phyloP scores from a whole-genome alignment of 2,888 invertebrate species.

The Autographa pulchrina region DNA sequence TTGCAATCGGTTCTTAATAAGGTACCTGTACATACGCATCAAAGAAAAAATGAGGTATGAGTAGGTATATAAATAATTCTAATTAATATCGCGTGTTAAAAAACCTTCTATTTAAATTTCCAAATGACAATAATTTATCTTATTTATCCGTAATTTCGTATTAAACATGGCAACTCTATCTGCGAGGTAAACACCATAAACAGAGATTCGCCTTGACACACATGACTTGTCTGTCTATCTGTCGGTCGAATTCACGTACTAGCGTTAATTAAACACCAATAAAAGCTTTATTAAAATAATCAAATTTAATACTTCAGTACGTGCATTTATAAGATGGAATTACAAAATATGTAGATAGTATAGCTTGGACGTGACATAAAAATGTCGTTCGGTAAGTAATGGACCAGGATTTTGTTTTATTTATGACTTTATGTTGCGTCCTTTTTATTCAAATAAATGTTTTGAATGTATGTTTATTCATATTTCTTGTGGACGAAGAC shows the following conservation, averaged over 20 bases:
- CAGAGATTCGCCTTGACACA: constrained; percentile 79
- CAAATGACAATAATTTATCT: too few relatives aligned
- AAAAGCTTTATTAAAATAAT: constrained; percentile 76
- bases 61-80: too few relatives aligned
- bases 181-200: constrained; percentile 62
- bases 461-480: constrained; percentile 1
- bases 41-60: too few relatives aligned
- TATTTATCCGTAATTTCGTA: neutral
- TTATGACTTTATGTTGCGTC: constrained; percentile 17
- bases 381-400: constrained; percentile 34
- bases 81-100: too few relatives aligned
- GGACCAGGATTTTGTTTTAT: constrained; percentile 35
- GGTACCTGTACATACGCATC: too few relatives aligned
- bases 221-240: constrained; percentile 62
- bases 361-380: constrained; percentile 42
- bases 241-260: constrained; percentile 69
- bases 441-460: neutral
- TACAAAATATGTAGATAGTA: constrained; percentile 62
- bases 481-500: neutral
- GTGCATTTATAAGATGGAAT: constrained; percentile 62
- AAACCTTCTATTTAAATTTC: too few relatives aligned
- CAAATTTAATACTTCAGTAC: constrained; percentile 59
- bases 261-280: constrained; percentile 80
- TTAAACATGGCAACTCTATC: constrained; percentile 1
- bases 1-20: too few relatives aligned